Evolutionary conservation across 2,888 invertebrate species (phyloP), one percentile per base, ranked within the genome.

Genomic region (Biston betularia): DNA sequence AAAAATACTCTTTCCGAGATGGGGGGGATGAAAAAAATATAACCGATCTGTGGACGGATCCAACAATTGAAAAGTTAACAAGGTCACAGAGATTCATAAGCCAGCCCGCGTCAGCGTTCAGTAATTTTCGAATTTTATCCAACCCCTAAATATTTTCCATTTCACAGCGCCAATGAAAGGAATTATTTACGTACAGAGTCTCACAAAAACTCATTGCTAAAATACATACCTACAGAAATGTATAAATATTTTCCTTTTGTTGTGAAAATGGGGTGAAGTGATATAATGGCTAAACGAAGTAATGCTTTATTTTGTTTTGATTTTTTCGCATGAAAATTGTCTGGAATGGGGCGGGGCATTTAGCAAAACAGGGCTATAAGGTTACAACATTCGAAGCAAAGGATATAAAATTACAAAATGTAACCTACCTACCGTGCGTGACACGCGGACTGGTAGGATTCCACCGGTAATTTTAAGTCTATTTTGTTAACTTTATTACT

Each of bases 241-340:
- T 71, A 68, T 59, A 72, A 73, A 73, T 74, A 68, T 73, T 74
- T 71, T 72, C 63, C 69, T 63, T 71, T 72, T 72, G 71, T 72
- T 66, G 56, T 54, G 54, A 63, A 67, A 74, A 75, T 74, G 70
- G 65, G 70, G 74, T 67, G 63, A 70, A 73, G 69, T 73, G 70
- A 72, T 75, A 73, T 69, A 70, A 72, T 68, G 70, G 69, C 65
- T 62, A 62, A 66, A 59, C 62, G 59, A 63, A 55, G 50, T 61
- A 60, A 63, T 58, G 40, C 24, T 68, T 68, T 54, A 68, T 52
- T 66, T 54, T 64, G 52, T 33, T 69, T 69, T 63, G 44, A 65
- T 69, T 69, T 65, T 24, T 57, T 52, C 14, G 38, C 38, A 44
- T 45, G 46, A 44, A 59, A 53, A 48, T 34, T 8, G 54, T 40